Percentiles rank a stretch among this genome's conserved stretches.
Evolutionary conservation across 2,888 invertebrate species (phyloP).

Genomic region (Gasteruption jaculator): DNA sequence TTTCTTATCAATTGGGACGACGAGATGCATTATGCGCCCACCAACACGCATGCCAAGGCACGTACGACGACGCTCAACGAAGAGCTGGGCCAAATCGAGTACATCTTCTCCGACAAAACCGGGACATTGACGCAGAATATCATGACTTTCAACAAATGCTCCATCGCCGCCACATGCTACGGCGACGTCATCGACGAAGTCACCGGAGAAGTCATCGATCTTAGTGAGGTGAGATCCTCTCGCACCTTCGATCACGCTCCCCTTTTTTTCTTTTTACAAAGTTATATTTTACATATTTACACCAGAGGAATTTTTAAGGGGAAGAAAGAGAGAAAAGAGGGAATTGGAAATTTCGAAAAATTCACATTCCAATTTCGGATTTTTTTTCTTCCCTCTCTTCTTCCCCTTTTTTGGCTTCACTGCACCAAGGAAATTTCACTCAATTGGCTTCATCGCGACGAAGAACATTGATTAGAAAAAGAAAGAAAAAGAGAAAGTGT

Average conservation of each 20-base stretch:
- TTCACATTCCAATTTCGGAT: too few species aligned
- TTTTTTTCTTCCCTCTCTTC: too few species aligned
- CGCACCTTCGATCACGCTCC: background rate
- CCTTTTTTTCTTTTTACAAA: background rate
- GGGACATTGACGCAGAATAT: slow-evolving; percentile 99
- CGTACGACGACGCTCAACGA: slow-evolving; percentile 98
- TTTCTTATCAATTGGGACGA: slow-evolving; percentile 99
- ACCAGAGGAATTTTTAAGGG: too few species aligned
- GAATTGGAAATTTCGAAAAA: too few species aligned
- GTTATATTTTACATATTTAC: slow-evolving; percentile 7
- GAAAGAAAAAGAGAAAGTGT: too few species aligned
- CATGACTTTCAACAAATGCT: slow-evolving; percentile 99
- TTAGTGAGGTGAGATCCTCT: slow-evolving; percentile 68
- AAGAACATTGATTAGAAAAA: too few species aligned
- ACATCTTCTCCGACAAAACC: slow-evolving; percentile 99
- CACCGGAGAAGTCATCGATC: slow-evolving; percentile 83
- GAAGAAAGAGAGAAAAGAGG: too few species aligned
- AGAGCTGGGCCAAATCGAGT: slow-evolving; percentile 97
- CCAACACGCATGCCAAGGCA: slow-evolving; percentile 88
- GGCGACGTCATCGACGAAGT: slow-evolving; percentile 86
- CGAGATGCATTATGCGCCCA: slow-evolving; percentile 92
- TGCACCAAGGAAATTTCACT: too few species aligned
- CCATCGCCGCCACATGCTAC: slow-evolving; percentile 86
- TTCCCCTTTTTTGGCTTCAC: too few species aligned
- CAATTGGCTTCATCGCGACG: too few species aligned